Evolutionary conservation across 2,888 invertebrate species (phyloP).

Genomic region (Lasioglossum figueresi): DNA sequence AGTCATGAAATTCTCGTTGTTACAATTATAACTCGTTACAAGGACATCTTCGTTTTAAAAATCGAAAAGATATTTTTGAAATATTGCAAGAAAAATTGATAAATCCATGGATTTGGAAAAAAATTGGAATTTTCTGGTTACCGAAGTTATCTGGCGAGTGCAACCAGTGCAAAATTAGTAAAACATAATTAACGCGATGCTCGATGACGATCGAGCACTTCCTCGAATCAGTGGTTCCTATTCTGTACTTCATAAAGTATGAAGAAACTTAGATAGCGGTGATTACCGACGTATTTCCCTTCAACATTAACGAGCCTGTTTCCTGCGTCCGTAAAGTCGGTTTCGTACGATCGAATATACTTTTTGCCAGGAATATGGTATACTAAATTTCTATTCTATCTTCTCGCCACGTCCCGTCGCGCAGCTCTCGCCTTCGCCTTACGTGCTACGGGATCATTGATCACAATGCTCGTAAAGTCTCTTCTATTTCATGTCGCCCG

Average conservation of each 20-base stretch:
- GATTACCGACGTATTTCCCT: neutral
- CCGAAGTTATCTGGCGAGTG: neutral
- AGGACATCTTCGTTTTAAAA: too few species aligned
- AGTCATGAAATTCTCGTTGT: too few species aligned
- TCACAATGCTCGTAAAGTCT: slow-evolving; percentile 22
- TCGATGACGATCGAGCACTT: neutral
- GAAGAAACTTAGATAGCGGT: neutral
- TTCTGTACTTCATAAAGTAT: neutral
- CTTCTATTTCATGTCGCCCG: slow-evolving; percentile 8
- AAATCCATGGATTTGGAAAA: too few species aligned
- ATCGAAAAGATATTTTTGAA: too few species aligned
- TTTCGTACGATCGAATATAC: neutral
- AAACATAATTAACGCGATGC: neutral
- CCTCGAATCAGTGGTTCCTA: neutral
- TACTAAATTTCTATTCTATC: neutral
- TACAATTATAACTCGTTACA: too few species aligned
- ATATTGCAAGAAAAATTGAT: too few species aligned
- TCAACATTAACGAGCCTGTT: too few species aligned
- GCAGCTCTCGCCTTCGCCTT: neutral
- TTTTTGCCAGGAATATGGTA: neutral
- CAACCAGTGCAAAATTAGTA: neutral
- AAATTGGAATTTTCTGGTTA: too few species aligned
- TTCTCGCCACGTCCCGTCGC: neutral
- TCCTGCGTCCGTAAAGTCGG: neutral
- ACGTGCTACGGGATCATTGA: slow-evolving; percentile 25